phyloP scores from a whole-genome alignment of 2,113 vertebrate species.

The Glaucidium brasilianum region DNA sequence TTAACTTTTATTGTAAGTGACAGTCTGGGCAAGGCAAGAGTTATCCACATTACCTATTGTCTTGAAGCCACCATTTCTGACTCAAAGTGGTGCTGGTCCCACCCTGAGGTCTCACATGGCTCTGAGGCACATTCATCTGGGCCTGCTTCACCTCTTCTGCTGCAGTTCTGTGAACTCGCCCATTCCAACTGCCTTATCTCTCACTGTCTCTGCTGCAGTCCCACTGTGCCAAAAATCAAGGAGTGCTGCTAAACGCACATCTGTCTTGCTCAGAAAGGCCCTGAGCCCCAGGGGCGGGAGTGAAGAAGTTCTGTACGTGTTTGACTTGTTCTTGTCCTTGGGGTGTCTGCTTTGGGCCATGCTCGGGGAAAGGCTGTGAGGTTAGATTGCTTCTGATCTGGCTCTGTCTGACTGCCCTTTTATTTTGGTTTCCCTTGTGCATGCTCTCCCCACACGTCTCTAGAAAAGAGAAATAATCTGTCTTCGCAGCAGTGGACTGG shows the following conservation, averaged over 20 bases:
- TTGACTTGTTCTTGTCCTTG: neutral
- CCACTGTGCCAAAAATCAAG: neutral
- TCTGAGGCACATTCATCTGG: neutral
- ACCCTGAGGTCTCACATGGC: fast-evolving
- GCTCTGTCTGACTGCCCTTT: neutral
- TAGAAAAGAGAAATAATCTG: neutral
- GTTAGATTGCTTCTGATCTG: neutral
- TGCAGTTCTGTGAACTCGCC: neutral
- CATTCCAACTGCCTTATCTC: neutral
- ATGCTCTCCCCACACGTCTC: neutral
- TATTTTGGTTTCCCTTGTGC: neutral
- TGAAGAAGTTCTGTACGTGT: neutral
- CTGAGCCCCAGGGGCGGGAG: neutral
- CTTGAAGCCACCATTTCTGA: neutral
- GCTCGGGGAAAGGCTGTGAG: neutral
- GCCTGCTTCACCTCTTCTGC: neutral
- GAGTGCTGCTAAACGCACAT: neutral
- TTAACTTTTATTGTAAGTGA: neutral
- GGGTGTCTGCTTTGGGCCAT: neutral
- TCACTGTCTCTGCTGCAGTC: neutral
- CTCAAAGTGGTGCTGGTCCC: neutral
- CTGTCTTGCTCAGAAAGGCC: neutral
- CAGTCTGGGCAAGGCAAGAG: neutral
- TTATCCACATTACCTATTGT: fast-evolving
- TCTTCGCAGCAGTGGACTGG: neutral